Percentiles rank a stretch among this genome's conserved stretches.
Evolutionary conservation across 2,113 vertebrate genomes (phyloP).

Genomic region (Prochilodus magdalenae): DNA sequence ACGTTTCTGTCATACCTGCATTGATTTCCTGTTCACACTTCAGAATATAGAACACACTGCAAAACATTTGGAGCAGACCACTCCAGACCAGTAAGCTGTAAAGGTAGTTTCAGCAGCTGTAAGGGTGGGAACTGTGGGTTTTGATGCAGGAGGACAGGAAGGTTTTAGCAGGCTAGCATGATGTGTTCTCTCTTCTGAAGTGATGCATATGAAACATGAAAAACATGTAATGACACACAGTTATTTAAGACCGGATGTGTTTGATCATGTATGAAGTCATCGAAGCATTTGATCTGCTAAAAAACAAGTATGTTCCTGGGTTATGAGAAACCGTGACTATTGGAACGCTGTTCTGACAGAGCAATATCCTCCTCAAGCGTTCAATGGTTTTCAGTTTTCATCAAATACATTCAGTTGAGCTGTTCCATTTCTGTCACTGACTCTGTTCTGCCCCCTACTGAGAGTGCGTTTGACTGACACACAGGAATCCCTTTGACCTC

Average conservation of each 20-base stretch:
- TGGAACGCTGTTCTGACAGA: conserved; percentile 1
- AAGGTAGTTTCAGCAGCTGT: background rate
- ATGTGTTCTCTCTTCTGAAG: conserved; percentile 1
- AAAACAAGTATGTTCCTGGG: background rate
- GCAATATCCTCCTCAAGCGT: conserved; percentile 1
- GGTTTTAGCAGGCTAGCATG: background rate
- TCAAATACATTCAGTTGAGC: conserved; percentile 33
- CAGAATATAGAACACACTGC: background rate
- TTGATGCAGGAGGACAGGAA: background rate
- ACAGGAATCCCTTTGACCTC: conserved; percentile 22
- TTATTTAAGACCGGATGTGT: background rate
- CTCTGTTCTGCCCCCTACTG: conserved; percentile 39
- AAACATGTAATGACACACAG: background rate
- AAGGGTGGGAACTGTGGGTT: background rate
- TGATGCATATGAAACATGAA: background rate
- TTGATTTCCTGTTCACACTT: conserved; percentile 12
- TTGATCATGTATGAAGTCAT: conserved; percentile 14
- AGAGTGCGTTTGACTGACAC: conserved; percentile 35
- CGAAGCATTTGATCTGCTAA: background rate
- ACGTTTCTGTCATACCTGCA: background rate
- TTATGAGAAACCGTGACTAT: background rate
- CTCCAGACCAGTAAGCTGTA: background rate
- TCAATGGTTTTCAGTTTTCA: conserved; percentile 32
- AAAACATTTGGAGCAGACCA: background rate
- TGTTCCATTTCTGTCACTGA: conserved; percentile 31